A percentile compares a stretch with the other conserved stretches of the same genome.
phyloP scores from a whole-genome alignment of 2,797 vertebrate species.

The Syngnathus rostellatus region DNA sequence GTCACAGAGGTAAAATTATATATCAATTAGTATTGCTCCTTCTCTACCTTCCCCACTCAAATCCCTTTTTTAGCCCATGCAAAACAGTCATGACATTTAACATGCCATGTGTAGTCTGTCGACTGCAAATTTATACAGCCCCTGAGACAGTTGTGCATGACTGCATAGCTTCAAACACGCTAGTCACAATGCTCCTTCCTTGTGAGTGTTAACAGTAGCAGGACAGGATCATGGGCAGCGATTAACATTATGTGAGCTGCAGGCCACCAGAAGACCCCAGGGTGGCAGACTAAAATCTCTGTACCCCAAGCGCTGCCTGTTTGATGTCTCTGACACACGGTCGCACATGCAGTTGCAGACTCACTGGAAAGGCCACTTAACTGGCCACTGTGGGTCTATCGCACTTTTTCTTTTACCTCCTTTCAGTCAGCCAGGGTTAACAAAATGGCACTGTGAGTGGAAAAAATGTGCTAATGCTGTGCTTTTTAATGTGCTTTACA shows the following conservation, averaged over 20 bases:
- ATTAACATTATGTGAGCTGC: conserved; percentile 45
- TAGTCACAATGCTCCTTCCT: conserved; percentile 17
- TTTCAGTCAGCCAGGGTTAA: conserved; percentile 32
- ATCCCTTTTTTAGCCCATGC: not conserved
- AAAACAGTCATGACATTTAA: conserved; percentile 1
- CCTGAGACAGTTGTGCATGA: not conserved
- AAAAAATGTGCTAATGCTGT: conserved; percentile 22
- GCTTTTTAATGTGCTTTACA: conserved; percentile 23
- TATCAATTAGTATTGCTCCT: too few relatives aligned
- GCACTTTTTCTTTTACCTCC: conserved; percentile 28
- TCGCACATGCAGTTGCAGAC: conserved; percentile 13
- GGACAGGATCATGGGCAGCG: conserved; percentile 31
- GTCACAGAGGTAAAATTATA: too few relatives aligned
- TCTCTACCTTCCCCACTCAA: conserved; percentile 15
- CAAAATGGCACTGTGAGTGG: conserved; percentile 28
- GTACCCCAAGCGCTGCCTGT: conserved; percentile 27
- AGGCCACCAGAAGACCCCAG: conserved; percentile 26
- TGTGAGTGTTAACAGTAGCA: conserved; percentile 26
- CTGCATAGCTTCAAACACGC: conserved; percentile 10
- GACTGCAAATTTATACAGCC: not conserved
- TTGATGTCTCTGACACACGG: conserved; percentile 20
- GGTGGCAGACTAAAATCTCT: conserved; percentile 34
- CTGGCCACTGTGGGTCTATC: conserved; percentile 19
- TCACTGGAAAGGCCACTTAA: conserved; percentile 27
- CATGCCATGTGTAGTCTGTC: not conserved